Evolutionary conservation across 35 echinoderm and acorn worm species (phyloP).

Genomic region (Amphiura filiformis): DNA sequence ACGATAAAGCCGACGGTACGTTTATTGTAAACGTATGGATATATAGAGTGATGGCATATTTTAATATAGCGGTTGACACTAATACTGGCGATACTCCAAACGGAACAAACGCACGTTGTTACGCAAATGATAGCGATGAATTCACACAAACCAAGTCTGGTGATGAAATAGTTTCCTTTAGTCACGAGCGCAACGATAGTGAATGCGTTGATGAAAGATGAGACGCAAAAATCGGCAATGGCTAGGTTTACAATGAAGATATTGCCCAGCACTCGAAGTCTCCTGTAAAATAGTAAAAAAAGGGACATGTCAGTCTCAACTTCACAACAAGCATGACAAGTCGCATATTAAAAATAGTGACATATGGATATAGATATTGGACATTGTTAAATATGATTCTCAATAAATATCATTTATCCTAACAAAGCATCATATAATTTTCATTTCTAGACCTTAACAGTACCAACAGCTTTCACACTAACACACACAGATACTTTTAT

Average conservation of each 20-base stretch:
- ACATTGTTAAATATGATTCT: too few relatives aligned
- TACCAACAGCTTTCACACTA: too few relatives aligned
- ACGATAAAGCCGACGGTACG: slow-evolving; percentile 60
- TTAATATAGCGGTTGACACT: slow-evolving; percentile 70
- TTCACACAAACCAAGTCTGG: slow-evolving; percentile 59
- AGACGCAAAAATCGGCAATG: slow-evolving; percentile 66
- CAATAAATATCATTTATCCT: too few relatives aligned
- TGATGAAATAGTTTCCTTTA: slow-evolving; percentile 52
- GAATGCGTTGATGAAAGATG: slow-evolving; percentile 64
- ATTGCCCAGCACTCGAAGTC: slow-evolving; percentile 53
- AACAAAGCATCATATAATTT: too few relatives aligned
- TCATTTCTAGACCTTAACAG: too few relatives aligned
- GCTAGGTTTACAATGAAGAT: slow-evolving; percentile 82
- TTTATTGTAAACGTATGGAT: slow-evolving; percentile 58
- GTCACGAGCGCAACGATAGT: slow-evolving; percentile 54
- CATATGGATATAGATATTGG: too few relatives aligned
- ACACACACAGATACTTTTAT: too few relatives aligned
- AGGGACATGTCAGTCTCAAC: too few relatives aligned
- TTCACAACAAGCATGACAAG: too few relatives aligned
- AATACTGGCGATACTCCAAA: slow-evolving; percentile 81
- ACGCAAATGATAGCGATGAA: slow-evolving; percentile 75
- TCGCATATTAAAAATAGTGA: too few relatives aligned
- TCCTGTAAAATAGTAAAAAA: slow-evolving; percentile 14
- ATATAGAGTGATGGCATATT: slow-evolving; percentile 60
- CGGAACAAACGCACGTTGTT: slow-evolving; percentile 70